Evolutionary conservation across 2,113 vertebrate genomes (phyloP).

Genomic region (Larimichthys crocea): DNA sequence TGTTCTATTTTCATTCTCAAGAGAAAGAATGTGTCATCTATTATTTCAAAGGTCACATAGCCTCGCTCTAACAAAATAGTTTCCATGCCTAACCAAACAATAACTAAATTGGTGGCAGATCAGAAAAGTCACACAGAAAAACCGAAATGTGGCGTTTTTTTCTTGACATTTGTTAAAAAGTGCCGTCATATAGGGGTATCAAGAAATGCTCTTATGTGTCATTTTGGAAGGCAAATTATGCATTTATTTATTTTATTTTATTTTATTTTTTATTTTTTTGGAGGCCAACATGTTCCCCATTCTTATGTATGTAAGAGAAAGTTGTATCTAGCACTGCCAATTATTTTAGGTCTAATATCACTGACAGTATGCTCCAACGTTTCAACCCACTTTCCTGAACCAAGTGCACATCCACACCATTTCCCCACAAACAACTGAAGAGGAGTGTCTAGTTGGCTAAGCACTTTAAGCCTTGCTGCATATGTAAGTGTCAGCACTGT

Average conservation of each 20-base stretch:
- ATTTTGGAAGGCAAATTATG: no score
- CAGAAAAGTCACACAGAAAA: not conserved
- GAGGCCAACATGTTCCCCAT: not conserved
- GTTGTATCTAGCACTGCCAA: not conserved
- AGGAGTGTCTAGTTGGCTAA: conserved; percentile 12
- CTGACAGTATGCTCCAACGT: not conserved
- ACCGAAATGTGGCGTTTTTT: not conserved
- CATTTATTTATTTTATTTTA: no score
- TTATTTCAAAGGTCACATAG: not conserved
- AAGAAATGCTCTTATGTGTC: not conserved
- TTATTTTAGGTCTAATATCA: conserved; percentile 5
- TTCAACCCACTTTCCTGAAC: not conserved
- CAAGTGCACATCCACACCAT: conserved; percentile 13
- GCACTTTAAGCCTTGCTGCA: conserved; percentile 57
- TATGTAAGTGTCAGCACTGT: conserved; percentile 69
- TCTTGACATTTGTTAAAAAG: not conserved
- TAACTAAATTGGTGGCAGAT: not conserved
- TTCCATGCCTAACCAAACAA: not conserved
- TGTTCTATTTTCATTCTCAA: not conserved
- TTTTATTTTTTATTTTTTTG: no score
- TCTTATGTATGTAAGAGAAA: not conserved
- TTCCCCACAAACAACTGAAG: conserved; percentile 29
- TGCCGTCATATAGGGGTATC: not conserved
- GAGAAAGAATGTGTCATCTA: not conserved
- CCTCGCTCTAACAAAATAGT: not conserved